Conservation (phyloP, 2,888 invertebrate species). For the Apamea anceps region DNA sequence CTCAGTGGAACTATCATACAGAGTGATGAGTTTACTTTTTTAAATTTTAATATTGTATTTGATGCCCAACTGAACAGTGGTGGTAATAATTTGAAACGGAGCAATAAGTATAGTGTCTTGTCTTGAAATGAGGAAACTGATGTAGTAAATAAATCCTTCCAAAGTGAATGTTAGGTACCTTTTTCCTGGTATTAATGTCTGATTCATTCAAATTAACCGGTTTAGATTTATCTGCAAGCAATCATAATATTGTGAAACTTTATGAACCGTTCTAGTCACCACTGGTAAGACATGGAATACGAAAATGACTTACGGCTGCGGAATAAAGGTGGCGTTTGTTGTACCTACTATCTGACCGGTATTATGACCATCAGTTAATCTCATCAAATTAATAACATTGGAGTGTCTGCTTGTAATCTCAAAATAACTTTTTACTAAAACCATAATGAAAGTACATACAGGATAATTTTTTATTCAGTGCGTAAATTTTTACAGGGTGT, state of each 20-base stretch:
- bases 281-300: background rate
- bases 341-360: too few species aligned
- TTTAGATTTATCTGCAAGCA: background rate
- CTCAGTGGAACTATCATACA: too few species aligned
- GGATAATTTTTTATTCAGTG: too few species aligned
- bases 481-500: too few species aligned
- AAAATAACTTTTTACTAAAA: too few species aligned
- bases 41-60: background rate
- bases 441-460: too few species aligned
- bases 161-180: background rate
- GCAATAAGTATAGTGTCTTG: background rate
- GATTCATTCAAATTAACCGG: background rate
- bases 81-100: background rate
- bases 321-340: background rate
- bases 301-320: background rate
- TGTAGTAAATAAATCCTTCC: background rate
- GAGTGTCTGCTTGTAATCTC: too few species aligned
- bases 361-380: too few species aligned
- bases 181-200: background rate
- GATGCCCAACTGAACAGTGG: background rate
- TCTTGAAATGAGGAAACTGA: background rate
- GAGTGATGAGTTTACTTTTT: too few species aligned
- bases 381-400: too few species aligned
- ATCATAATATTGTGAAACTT: background rate
- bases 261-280: background rate